These are phyloP conservation scores for Sarcophaga bullata DNA, from an alignment of 1,140 invertebrate genomes.

Conservation along the genomic window DNA sequence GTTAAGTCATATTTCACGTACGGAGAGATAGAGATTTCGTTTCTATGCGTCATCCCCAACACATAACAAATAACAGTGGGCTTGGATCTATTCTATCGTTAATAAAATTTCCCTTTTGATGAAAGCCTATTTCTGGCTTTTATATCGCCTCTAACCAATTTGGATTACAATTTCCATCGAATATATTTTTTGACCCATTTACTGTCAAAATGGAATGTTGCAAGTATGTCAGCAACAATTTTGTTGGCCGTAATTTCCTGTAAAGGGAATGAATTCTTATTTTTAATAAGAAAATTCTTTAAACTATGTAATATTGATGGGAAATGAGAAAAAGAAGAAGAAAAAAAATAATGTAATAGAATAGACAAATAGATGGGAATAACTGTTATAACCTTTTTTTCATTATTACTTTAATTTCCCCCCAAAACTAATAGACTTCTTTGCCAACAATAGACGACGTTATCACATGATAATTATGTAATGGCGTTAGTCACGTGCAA, in stretches of 20 bases:
- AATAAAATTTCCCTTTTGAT: too few relatives aligned
- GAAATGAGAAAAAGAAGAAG: background rate
- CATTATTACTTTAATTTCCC: background rate
- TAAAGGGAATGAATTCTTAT: background rate
- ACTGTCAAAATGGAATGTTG: too few relatives aligned
- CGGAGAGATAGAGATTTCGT: too few relatives aligned
- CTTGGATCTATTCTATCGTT: too few relatives aligned
- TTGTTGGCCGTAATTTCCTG: background rate
- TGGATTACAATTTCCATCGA: too few relatives aligned
- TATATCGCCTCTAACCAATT: too few relatives aligned
- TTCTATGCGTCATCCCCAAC: too few relatives aligned
- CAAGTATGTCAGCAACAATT: background rate
- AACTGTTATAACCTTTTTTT: background rate
- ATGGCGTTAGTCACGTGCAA: background rate
- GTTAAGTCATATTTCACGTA: too few relatives aligned
- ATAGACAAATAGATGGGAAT: background rate
- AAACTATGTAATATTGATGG: background rate
- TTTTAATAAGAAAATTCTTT: conserved; percentile 4
- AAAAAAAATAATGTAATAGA: too few relatives aligned
- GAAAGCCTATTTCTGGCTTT: too few relatives aligned
- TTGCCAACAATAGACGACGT: background rate
- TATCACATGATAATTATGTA: background rate
- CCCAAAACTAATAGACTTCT: background rate
- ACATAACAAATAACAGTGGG: too few relatives aligned
- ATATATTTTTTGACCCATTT: too few relatives aligned